These are phyloP conservation scores for Pocillopora verrucosa DNA, from an alignment of 64 coral and sea anemone species.

Conservation along the genomic window DNA sequence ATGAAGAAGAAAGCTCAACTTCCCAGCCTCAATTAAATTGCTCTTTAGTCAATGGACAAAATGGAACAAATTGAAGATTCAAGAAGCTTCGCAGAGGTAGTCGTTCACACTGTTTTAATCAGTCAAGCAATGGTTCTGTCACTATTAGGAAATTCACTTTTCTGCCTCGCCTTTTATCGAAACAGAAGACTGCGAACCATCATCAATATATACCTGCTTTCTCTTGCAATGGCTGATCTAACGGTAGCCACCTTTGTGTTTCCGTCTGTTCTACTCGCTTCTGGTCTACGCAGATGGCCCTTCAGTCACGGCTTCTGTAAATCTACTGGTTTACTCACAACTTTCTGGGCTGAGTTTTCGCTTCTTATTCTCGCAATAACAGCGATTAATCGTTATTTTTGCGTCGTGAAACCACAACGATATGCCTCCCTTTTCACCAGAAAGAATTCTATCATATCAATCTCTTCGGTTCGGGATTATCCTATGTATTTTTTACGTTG, in stretches of 20 bases:
- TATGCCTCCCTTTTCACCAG: not conserved
- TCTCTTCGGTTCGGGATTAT: not conserved
- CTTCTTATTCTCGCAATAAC: not conserved
- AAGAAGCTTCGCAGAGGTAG: not conserved
- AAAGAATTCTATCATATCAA: not conserved
- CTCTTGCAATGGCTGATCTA: not conserved
- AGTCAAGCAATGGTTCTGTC: not conserved
- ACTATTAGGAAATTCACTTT: not conserved
- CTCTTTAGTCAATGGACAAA: no score
- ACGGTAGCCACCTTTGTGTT: not conserved
- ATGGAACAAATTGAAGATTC: not conserved
- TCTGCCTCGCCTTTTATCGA: not conserved
- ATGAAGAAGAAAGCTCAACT: no score
- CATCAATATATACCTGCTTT: not conserved
- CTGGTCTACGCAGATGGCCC: not conserved
- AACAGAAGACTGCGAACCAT: not conserved
- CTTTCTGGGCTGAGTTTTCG: not conserved
- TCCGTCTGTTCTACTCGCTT: not conserved
- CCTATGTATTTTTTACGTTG: not conserved
- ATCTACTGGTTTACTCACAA: not conserved
- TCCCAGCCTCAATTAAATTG: no score
- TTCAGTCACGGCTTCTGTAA: not conserved
- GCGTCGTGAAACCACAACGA: not conserved
- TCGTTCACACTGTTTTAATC: not conserved
- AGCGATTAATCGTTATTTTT: not conserved